Base-by-base conservation (phyloP, 2,113 vertebrate genomes). In the Anarhynchus alexandrinus region DNA sequence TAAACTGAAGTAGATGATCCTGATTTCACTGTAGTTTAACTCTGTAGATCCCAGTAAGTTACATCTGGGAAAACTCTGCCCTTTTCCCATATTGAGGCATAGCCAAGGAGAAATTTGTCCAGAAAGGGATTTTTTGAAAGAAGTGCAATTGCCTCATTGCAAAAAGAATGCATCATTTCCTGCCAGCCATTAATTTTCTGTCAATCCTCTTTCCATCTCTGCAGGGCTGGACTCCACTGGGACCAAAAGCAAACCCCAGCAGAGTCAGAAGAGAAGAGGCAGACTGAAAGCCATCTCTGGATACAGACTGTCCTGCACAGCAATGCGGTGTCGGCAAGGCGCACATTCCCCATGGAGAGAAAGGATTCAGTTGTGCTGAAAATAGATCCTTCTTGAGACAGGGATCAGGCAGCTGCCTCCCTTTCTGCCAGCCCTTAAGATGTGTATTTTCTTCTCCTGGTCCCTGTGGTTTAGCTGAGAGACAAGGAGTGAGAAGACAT, bases 361-460 rank as follows among this genome's bases (percentile, higher is more conserved):
- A 72, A 72, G 83, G 93, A 88, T 90, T 93, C 88, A 58, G 61
- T 27, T 1, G 0, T 82, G 65, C 88, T 91, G 47, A 91, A 97
- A 96, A 97, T 94, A 96, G 88, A 76, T 59, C 47, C 38, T 86
- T 71, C 95, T 86, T 90, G 69, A 93, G 88, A 91, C 80, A 77
- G 72, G 66, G 40, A 62, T 36, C 76, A 90, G 76, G 74, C 88
- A 96, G 88, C 82, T 93, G 88, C 64, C 52, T 86, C 45, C 14
- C 32, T 74, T 83, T 58, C 64, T 86, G 72, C 64, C 64, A 78
- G 52, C 38, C 29, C 27, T 66, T 30, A 51, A 73, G 67, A 73
- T 22, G 42, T 58, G 30, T 17, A 20, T 83, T 92, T 88, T 80
- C 34, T 78, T 69, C 58, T 69, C 11, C 64, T 8, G 12, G 52